phyloP scores from a whole-genome alignment of 2,888 invertebrate genomes.

The Macrosiphum euphorbiae region DNA sequence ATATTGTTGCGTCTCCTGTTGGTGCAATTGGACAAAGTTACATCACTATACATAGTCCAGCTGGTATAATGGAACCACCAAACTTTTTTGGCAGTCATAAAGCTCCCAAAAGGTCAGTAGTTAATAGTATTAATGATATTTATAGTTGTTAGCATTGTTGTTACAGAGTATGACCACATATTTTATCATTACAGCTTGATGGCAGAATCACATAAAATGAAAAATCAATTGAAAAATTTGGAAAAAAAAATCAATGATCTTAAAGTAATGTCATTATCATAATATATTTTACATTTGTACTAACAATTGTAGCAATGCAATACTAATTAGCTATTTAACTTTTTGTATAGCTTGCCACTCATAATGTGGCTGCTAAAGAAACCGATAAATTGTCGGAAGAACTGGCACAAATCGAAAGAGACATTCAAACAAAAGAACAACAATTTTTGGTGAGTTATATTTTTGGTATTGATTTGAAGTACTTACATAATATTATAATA shows the following conservation, averaged over 20 bases:
- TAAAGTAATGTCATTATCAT: conserved; percentile 70
- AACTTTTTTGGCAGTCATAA: conserved; percentile 55
- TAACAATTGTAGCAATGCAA: background rate
- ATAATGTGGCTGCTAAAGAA: conserved; percentile 58
- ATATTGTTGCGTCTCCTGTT: conserved; percentile 67
- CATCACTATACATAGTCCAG: conserved; percentile 70
- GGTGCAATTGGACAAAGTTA: conserved; percentile 72
- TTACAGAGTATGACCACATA: conserved; percentile 41
- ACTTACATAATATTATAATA: background rate
- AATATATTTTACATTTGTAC: background rate
- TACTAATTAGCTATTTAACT: background rate
- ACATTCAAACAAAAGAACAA: conserved; percentile 60
- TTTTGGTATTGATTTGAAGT: background rate
- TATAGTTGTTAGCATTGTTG: conserved; percentile 26
- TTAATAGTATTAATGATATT: background rate
- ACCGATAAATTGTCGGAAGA: conserved; percentile 58
- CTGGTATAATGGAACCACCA: conserved; percentile 56
- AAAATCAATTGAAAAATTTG: conserved; percentile 75
- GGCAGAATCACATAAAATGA: conserved; percentile 76
- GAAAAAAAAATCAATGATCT: conserved; percentile 77
- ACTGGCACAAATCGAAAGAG: conserved; percentile 62
- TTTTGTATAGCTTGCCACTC: conserved; percentile 47
- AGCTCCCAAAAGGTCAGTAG: conserved; percentile 47
- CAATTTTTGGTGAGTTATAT: conserved; percentile 51
- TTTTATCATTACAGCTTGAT: conserved; percentile 70